phyloP scores from a whole-genome alignment of 2,113 vertebrate genomes.

The Sylvietta virens region DNA sequence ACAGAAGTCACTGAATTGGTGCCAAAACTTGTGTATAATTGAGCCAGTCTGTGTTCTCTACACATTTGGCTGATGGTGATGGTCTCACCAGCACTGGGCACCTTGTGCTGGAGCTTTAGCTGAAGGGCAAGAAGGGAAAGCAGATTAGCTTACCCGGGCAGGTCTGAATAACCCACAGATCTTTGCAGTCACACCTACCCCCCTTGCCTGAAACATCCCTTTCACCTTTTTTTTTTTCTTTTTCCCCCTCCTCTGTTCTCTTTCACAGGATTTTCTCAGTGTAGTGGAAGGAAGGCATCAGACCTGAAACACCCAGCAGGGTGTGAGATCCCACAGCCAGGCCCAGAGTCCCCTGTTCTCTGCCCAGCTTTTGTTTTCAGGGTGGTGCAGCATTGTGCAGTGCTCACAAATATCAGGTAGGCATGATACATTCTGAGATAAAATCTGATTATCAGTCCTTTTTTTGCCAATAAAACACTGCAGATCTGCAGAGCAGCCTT shows the following conservation, averaged over 20 bases:
- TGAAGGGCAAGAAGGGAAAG: not conserved
- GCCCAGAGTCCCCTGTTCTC: not conserved
- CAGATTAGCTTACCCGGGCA: not conserved
- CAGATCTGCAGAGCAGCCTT: not conserved
- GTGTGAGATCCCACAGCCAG: not conserved
- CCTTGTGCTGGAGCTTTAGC: not conserved
- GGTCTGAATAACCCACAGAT: not conserved
- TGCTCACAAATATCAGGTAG: not conserved
- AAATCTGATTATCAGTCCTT: not conserved
- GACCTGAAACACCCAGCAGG: not conserved
- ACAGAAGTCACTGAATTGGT: not conserved
- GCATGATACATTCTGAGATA: not conserved
- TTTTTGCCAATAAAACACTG: not conserved
- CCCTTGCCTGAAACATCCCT: not conserved
- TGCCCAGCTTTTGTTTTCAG: not conserved
- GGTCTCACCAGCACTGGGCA: not conserved
- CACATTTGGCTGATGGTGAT: not conserved
- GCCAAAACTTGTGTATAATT: not conserved
- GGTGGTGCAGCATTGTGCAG: not conserved
- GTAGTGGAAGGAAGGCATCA: not conserved
- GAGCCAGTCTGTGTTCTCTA: not conserved
- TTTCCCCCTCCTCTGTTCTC: rapidly evolving
- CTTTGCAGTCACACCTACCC: not conserved
- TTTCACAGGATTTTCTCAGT: not conserved
- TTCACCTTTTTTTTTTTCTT: not conserved